A percentile compares a stretch with the other conserved stretches of the same genome.
Evolutionary conservation across 2,113 vertebrate genomes (phyloP).

Genomic region (Campylomormyrus numenius): DNA sequence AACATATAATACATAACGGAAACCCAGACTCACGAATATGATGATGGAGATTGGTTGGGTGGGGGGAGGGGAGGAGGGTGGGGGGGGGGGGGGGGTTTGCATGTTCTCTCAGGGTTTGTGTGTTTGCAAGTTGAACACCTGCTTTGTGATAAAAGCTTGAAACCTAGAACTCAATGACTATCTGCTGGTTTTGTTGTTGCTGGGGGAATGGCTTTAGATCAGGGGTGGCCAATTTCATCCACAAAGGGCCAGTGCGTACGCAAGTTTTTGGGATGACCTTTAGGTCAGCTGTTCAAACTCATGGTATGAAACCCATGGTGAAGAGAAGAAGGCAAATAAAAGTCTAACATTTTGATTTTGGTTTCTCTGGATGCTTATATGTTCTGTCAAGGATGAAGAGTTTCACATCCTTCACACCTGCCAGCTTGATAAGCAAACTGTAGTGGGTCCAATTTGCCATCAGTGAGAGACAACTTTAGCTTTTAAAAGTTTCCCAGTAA

Average conservation of each 20-base stretch:
- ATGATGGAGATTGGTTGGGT: too few relatives aligned
- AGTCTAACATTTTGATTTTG: not conserved
- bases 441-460: not conserved
- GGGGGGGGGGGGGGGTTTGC: not conserved
- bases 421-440: not conserved
- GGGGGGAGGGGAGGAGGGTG: not conserved
- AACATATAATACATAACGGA: too few relatives aligned
- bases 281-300: not conserved
- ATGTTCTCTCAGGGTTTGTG: not conserved
- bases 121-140: not conserved
- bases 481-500: not conserved
- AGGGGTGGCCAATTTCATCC: too few relatives aligned
- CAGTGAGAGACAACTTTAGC: not conserved
- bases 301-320: not conserved
- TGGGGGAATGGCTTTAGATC: not conserved
- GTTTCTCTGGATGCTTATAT: not conserved
- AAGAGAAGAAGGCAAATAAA: not conserved
- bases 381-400: not conserved
- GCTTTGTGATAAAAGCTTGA: not conserved
- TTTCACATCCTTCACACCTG: not conserved
- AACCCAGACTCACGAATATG: too few relatives aligned
- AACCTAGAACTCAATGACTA: not conserved
- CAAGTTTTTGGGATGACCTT: too few relatives aligned
- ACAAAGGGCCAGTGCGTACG: too few relatives aligned
- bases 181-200: not conserved